These are phyloP conservation scores for Actinemys pallida DNA, from an alignment of 2,113 vertebrate genomes.

Conservation along the genomic window DNA sequence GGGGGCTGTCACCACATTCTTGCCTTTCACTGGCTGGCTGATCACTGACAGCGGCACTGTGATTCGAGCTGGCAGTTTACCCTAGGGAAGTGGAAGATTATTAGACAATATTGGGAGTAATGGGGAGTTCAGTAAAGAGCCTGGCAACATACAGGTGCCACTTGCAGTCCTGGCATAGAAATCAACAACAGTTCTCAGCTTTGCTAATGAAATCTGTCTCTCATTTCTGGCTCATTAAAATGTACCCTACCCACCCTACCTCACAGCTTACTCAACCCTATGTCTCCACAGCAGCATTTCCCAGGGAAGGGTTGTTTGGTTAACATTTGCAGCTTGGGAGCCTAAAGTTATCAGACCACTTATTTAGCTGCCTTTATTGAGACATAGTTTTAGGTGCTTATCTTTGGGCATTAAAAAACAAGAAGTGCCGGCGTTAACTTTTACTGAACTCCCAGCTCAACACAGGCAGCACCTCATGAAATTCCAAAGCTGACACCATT, in stretches of 20 bases:
- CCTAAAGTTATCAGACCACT: not conserved
- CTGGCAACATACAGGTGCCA: not conserved
- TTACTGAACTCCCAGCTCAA: not conserved
- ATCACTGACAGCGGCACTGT: slow-evolving; percentile 96
- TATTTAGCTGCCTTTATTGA: not conserved
- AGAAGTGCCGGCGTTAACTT: accelerated
- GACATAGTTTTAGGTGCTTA: not conserved
- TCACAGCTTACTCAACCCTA: not conserved
- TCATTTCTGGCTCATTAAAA: not conserved
- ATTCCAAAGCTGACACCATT: not conserved
- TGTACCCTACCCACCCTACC: not conserved
- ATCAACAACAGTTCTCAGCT: not conserved
- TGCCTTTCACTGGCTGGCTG: slow-evolving; percentile 96
- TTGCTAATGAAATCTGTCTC: not conserved
- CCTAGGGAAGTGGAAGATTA: slow-evolving; percentile 76
- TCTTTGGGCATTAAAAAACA: not conserved
- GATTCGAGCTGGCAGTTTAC: slow-evolving; percentile 93
- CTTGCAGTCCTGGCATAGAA: not conserved
- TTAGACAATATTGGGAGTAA: not conserved
- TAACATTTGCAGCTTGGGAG: not conserved
- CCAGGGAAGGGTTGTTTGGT: not conserved
- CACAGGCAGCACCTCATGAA: not conserved
- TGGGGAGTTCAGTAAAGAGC: not conserved
- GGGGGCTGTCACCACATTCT: slow-evolving; percentile 92
- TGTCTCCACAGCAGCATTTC: not conserved